A percentile compares a stretch with the other conserved stretches of the same genome.
Evolutionary conservation across 2,113 vertebrate genomes (phyloP).

Genomic region (Sorex araneus): DNA sequence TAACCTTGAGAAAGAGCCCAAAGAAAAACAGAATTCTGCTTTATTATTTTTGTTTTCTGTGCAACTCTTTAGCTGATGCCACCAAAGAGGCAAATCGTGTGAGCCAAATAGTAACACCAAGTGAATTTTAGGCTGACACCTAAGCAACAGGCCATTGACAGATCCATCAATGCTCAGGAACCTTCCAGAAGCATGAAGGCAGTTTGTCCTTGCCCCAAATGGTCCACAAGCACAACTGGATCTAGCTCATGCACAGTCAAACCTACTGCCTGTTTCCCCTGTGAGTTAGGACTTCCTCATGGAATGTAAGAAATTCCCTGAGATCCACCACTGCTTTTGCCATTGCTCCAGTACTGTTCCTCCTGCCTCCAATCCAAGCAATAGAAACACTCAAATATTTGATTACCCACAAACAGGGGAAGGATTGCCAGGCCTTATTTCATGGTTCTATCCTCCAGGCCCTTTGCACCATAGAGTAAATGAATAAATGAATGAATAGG

Average conservation of each 20-base stretch:
- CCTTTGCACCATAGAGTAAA: neutral
- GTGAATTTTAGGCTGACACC: neutral
- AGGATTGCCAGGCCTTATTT: neutral
- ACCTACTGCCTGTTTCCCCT: neutral
- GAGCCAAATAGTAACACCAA: neutral
- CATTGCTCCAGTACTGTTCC: neutral
- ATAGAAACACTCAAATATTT: neutral
- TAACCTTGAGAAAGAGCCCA: neutral
- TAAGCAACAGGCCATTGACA: neutral
- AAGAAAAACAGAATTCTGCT: neutral
- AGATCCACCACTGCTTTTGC: neutral
- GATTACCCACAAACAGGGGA: neutral
- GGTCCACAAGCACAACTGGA: neutral
- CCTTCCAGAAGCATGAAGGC: slow-evolving; percentile 23
- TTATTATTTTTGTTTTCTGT: neutral
- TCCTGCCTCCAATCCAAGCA: neutral
- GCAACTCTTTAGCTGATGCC: neutral
- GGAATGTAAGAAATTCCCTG: neutral
- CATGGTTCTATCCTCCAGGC: neutral
- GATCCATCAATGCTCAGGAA: neutral
- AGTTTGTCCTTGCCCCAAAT: neutral
- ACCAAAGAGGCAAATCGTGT: neutral
- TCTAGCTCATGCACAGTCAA: neutral
- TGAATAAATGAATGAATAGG: neutral
- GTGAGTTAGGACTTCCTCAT: no score